Conservation (phyloP, 2,113 vertebrate genomes). For the Pterophyllum scalare region DNA sequence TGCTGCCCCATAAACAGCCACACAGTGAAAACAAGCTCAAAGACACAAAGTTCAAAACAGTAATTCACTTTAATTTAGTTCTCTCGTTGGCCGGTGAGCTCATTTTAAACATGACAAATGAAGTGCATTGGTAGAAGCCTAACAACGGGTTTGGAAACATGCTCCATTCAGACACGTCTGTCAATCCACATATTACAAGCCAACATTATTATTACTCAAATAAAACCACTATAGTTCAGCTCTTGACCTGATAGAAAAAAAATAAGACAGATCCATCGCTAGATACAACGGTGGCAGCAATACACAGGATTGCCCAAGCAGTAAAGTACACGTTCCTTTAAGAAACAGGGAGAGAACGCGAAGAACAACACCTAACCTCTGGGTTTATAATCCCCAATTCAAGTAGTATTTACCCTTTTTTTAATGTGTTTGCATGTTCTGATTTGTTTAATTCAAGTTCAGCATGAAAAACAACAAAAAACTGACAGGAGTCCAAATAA, state of each 20-base stretch:
- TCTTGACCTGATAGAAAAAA: slow-evolving; percentile 79
- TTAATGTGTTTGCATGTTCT: slow-evolving; percentile 48
- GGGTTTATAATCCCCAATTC: slow-evolving; percentile 81
- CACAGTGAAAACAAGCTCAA: neutral
- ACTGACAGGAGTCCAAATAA: slow-evolving; percentile 87
- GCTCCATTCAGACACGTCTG: slow-evolving; percentile 77
- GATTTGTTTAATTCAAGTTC: slow-evolving; percentile 78
- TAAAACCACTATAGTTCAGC: slow-evolving; percentile 77
- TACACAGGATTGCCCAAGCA: slow-evolving; percentile 86
- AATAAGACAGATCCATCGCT: slow-evolving; percentile 70
- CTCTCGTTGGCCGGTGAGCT: slow-evolving; percentile 78
- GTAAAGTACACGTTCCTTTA: slow-evolving; percentile 88
- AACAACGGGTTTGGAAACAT: slow-evolving; percentile 78
- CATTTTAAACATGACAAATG: slow-evolving; percentile 74
- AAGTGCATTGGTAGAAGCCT: slow-evolving; percentile 82
- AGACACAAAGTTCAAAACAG: slow-evolving; percentile 75
- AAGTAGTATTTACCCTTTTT: slow-evolving; percentile 81
- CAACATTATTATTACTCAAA: slow-evolving; percentile 69
- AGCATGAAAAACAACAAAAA: slow-evolving; percentile 78
- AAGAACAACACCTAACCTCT: slow-evolving; percentile 74
- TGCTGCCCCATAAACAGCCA: too few relatives aligned
- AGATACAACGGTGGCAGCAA: slow-evolving; percentile 79
- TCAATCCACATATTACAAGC: slow-evolving; percentile 70
- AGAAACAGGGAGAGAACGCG: slow-evolving; percentile 87
- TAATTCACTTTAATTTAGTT: slow-evolving; percentile 85